Evolutionary conservation across 2,797 vertebrate genomes (phyloP).

Genomic region (Passerculus sandwichensis): DNA sequence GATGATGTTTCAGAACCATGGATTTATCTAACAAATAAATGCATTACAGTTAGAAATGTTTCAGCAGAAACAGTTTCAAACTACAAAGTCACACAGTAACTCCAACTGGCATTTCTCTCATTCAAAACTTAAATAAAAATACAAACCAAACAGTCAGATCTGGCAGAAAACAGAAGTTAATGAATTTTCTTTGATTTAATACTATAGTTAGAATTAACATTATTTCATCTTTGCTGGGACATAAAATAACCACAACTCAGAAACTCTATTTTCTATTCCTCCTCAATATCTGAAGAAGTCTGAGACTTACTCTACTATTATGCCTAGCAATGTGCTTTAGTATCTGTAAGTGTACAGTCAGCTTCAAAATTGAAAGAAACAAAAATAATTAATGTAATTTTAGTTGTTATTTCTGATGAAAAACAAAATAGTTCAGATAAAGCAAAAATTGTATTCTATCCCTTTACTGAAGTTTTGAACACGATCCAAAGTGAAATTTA

Average conservation of each 20-base stretch:
- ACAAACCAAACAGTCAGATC: background rate
- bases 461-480: background rate
- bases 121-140: background rate
- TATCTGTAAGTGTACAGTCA: background rate
- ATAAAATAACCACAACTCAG: background rate
- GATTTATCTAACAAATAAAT: conserved; percentile 87
- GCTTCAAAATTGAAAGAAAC: background rate
- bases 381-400: background rate
- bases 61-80: background rate
- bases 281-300: background rate
- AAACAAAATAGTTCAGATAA: background rate
- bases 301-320: background rate
- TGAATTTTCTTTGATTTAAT: background rate
- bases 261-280: background rate
- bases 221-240: background rate
- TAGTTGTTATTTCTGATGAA: background rate
- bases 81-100: background rate
- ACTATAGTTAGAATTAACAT: background rate
- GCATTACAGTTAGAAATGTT: background rate
- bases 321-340: background rate
- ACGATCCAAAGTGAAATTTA: background rate
- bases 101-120: background rate
- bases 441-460: background rate
- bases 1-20: conserved; percentile 98
- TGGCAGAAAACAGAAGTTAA: background rate